Conservation (phyloP, 92 coral and sea anemone genomes). For the Paramuricea clavata region DNA sequence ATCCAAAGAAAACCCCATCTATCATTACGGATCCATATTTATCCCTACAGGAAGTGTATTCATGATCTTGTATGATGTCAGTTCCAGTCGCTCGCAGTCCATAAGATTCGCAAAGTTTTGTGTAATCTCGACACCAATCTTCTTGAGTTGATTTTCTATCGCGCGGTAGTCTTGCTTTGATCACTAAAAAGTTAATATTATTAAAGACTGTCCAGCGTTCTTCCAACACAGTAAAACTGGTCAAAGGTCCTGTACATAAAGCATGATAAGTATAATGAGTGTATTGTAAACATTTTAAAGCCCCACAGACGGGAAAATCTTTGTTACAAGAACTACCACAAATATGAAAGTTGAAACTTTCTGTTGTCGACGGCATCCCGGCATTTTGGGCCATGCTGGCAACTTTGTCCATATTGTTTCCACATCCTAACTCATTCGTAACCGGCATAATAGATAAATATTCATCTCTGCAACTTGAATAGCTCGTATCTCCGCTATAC, state of each 20-base stretch:
- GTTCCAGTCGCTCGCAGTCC: slow-evolving; percentile 70
- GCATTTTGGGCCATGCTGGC: not conserved
- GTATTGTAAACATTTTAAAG: not conserved
- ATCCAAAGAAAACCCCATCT: slow-evolving; percentile 49
- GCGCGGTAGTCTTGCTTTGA: slow-evolving; percentile 59
- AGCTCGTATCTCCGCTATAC: not conserved
- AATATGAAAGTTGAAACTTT: not conserved
- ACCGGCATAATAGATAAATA: slow-evolving; percentile 7
- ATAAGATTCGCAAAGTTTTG: slow-evolving; percentile 66
- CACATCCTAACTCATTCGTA: slow-evolving; percentile 22
- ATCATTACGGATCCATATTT: slow-evolving; percentile 53
- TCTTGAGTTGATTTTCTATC: slow-evolving; percentile 57
- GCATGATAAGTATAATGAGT: not conserved
- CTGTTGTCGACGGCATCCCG: not conserved
- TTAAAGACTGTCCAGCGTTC: not conserved
- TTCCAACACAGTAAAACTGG: slow-evolving; percentile 20
- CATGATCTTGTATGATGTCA: slow-evolving; percentile 25
- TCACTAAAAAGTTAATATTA: slow-evolving; percentile 19
- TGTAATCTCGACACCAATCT: slow-evolving; percentile 73
- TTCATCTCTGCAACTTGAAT: not conserved
- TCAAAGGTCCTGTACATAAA: slow-evolving; percentile 21
- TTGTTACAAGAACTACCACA: not conserved
- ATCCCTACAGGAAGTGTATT: slow-evolving; percentile 53
- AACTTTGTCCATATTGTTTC: not conserved
- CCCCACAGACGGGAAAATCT: slow-evolving; percentile 6